Percentiles rank a stretch among this genome's conserved stretches.
These are phyloP conservation scores for Cololabis saira DNA, from an alignment of 2,113 vertebrate species.

Conservation along the genomic window DNA sequence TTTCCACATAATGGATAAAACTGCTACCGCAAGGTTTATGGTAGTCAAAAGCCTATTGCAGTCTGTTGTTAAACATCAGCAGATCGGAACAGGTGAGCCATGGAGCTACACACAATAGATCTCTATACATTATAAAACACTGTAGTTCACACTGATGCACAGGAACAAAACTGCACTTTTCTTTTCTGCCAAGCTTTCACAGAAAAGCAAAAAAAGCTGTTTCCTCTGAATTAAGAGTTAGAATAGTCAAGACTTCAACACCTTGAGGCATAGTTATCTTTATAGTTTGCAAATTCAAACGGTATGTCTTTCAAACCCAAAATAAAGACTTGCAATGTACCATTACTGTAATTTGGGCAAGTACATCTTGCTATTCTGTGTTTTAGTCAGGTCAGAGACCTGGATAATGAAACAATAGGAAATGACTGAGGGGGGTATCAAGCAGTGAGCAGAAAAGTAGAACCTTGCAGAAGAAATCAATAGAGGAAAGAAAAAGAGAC, in stretches of 20 bases:
- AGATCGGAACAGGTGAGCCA: slow-evolving; percentile 41
- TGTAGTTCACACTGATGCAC: slow-evolving; percentile 12
- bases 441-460: slow-evolving; percentile 25
- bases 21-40: slow-evolving; percentile 61
- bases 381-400: slow-evolving; percentile 38
- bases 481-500: slow-evolving; percentile 16
- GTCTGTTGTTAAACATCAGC: slow-evolving; percentile 43
- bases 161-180: slow-evolving; percentile 12
- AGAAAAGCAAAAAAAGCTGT: slow-evolving; percentile 47
- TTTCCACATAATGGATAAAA: slow-evolving; percentile 66
- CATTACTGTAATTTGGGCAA: slow-evolving; percentile 31
- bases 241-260: slow-evolving; percentile 73
- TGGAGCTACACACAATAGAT: slow-evolving; percentile 15
- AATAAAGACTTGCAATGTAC: slow-evolving; percentile 41
- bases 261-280: slow-evolving; percentile 74
- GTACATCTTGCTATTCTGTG: slow-evolving; percentile 14
- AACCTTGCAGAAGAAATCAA: slow-evolving; percentile 38
- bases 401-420: slow-evolving; percentile 8
- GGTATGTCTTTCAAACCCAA: slow-evolving; percentile 46
- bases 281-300: slow-evolving; percentile 65
- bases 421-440: neutral
- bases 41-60: slow-evolving; percentile 70
- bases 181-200: slow-evolving; percentile 24
- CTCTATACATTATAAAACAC: slow-evolving; percentile 3
- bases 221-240: slow-evolving; percentile 59